A percentile compares a stretch with the other conserved stretches of the same genome.
phyloP scores from a whole-genome alignment of 1,140 invertebrate species.

The Leptopilina clavipes region DNA sequence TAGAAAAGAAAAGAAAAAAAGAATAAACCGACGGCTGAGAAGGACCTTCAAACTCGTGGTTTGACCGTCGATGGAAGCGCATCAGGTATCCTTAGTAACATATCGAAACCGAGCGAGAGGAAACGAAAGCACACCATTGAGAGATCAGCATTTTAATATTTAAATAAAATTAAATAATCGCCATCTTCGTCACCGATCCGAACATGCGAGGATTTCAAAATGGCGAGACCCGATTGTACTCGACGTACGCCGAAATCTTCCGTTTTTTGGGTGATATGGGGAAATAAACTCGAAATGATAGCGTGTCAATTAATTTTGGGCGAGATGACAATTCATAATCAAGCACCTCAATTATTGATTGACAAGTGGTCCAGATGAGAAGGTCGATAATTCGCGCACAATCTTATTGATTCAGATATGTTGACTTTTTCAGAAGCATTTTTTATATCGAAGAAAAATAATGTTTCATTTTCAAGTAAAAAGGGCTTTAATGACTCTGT shows the following conservation, averaged over 20 bases:
- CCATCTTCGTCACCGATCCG: slow-evolving; percentile 43
- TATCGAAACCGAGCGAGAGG: slow-evolving; percentile 59
- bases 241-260: slow-evolving; percentile 42
- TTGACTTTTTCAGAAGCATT: not conserved
- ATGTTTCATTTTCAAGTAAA: not conserved
- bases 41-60: slow-evolving; percentile 53
- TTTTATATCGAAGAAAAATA: not conserved
- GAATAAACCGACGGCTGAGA: slow-evolving; percentile 52
- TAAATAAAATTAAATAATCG: slow-evolving; percentile 29
- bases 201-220: slow-evolving; percentile 44
- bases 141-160: slow-evolving; percentile 41
- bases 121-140: slow-evolving; percentile 50
- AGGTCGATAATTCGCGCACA: slow-evolving; percentile 33
- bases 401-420: not conserved
- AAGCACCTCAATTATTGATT: slow-evolving; percentile 20
- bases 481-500: not conserved
- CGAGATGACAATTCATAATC: slow-evolving; percentile 40
- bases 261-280: slow-evolving; percentile 46
- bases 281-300: slow-evolving; percentile 39
- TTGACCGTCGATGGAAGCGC: slow-evolving; percentile 55
- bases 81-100: slow-evolving; percentile 66
- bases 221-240: slow-evolving; percentile 49
- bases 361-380: slow-evolving; percentile 23
- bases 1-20: too few relatives aligned
- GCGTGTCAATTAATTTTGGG: slow-evolving; percentile 41